Evolutionary conservation across 2,888 invertebrate genomes (phyloP).

Genomic region (Caenorhabditis zanzibari): DNA sequence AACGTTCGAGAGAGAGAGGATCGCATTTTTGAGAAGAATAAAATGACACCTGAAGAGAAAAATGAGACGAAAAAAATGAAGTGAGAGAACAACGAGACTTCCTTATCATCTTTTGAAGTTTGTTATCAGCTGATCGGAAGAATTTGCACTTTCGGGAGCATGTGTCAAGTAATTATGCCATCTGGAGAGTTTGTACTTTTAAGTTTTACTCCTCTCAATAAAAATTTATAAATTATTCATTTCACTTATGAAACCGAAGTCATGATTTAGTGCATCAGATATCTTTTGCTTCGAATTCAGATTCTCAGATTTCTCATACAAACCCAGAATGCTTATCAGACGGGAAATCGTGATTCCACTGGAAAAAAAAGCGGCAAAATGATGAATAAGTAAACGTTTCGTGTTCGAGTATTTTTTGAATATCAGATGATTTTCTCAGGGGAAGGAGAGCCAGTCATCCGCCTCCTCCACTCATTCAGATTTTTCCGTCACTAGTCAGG

Average conservation of each 20-base stretch:
- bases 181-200: constrained; percentile 9
- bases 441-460: constrained; percentile 12
- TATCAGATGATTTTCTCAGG: neutral
- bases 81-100: constrained; percentile 14
- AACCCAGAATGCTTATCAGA: constrained; percentile 3
- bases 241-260: too few relatives aligned
- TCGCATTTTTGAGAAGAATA: constrained; percentile 10
- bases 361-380: constrained; percentile 11
- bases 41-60: constrained; percentile 26
- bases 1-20: constrained; percentile 9
- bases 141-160: constrained; percentile 19
- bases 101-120: constrained; percentile 26
- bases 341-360: constrained; percentile 14
- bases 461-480: constrained; percentile 19
- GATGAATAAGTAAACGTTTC: constrained; percentile 57
- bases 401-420: constrained; percentile 48
- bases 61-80: neutral
- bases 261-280: neutral
- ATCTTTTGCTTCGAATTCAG: neutral
- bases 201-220: neutral
- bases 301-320: neutral
- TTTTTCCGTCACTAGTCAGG: constrained; percentile 6
- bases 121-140: constrained; percentile 37
- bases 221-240: neutral
- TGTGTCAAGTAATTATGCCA: constrained; percentile 13